A percentile compares a stretch with the other conserved stretches of the same genome.
phyloP scores from a whole-genome alignment of 2,113 vertebrate genomes.

The Taxidea taxus region DNA sequence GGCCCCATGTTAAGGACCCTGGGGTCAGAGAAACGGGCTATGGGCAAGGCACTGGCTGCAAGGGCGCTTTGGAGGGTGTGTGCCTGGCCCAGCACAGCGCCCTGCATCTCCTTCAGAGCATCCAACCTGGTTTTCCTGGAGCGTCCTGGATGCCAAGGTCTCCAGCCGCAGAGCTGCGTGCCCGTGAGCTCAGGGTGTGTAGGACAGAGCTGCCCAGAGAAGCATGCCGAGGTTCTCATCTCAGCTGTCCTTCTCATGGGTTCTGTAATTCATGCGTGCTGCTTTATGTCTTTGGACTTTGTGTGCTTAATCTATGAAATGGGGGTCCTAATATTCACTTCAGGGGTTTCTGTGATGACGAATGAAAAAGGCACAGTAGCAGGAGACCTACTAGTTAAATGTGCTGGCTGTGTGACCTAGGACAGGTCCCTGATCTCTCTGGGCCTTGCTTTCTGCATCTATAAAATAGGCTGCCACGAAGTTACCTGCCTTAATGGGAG shows the following conservation, averaged over 20 bases:
- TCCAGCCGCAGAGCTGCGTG: background rate
- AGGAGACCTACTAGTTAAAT: background rate
- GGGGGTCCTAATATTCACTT: background rate
- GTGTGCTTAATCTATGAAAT: background rate
- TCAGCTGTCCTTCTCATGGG: too few relatives aligned
- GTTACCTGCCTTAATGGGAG: background rate
- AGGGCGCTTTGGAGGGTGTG: accelerated
- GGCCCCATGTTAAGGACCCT: background rate
- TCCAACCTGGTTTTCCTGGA: background rate
- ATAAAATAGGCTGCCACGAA: background rate
- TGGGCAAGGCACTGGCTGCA: background rate
- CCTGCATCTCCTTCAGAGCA: background rate
- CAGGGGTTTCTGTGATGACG: background rate
- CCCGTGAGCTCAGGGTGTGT: background rate
- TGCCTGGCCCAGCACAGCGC: accelerated
- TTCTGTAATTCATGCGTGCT: background rate
- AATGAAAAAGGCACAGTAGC: background rate
- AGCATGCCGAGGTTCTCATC: background rate
- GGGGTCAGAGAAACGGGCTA: background rate
- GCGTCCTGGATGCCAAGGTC: background rate
- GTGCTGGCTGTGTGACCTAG: background rate
- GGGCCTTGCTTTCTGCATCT: background rate
- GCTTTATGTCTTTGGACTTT: background rate
- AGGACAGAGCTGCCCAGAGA: background rate
- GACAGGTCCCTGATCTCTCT: background rate